Conservation (phyloP, 2,888 invertebrate species). For the Rhopalosiphum nymphaeae region DNA sequence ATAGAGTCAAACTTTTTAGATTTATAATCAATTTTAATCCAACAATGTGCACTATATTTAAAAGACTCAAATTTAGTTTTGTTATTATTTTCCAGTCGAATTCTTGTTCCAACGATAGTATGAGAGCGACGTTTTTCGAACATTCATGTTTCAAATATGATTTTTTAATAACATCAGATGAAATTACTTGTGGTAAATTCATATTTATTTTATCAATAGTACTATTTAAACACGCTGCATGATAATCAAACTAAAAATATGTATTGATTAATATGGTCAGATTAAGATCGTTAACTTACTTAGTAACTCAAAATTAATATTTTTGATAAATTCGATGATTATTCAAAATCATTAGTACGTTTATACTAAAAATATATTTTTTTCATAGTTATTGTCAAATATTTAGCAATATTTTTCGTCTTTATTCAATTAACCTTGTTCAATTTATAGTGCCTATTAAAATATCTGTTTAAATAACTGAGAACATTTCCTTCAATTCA, state of each 20-base stretch:
- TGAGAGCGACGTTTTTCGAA: background rate
- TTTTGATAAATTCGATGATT: background rate
- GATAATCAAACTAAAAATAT: background rate
- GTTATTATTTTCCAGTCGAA: slow-evolving; percentile 37
- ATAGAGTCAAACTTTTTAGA: background rate
- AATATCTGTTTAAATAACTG: background rate
- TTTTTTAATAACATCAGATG: slow-evolving; percentile 17
- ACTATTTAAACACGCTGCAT: background rate
- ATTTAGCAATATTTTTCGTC: background rate
- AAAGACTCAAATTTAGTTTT: background rate
- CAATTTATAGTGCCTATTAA: background rate
- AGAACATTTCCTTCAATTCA: background rate
- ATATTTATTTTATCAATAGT: background rate
- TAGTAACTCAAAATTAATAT: background rate
- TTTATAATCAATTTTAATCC: background rate
- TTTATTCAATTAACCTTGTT: background rate
- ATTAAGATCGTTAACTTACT: background rate
- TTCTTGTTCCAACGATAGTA: background rate
- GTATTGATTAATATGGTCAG: background rate
- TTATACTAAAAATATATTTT: background rate
- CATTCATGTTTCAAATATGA: slow-evolving; percentile 24
- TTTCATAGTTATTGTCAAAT: background rate
- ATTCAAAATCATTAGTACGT: background rate
- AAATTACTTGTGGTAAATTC: background rate
- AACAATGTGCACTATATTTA: slow-evolving; percentile 6